Evolutionary conservation across 2,797 vertebrate genomes (phyloP), one percentile per base, ranked within the genome.

Genomic region (Miichthys miiuy): DNA sequence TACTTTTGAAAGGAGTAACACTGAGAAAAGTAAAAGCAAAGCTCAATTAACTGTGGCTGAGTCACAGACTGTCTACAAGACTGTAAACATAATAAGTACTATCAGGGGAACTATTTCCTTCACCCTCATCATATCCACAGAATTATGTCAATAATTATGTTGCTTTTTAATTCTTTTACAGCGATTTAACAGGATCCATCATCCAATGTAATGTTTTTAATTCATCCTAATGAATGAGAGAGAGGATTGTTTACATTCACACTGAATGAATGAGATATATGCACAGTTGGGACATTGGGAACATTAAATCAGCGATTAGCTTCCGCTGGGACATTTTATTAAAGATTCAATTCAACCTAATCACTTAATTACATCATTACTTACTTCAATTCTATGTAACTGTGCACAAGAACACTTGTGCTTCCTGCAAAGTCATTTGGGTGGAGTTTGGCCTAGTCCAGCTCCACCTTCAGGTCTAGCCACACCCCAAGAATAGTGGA

Each of bases 1-100:
- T 87, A 8, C 46, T 47, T 66, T 34, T 46, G 30, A 54, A 76
- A 82, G 20, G 48, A 73, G 58, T 21, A 48, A 82, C 65, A 46
- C 7, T 7, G 7, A 34, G 34, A 8, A 34, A 34, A 14, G 50
- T 46, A 51, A 54, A 81, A 44, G 56, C 47, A 18, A 48, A n/a
- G 17, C 48, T 65, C 69, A 68, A 74, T 81, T 76, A 51, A 16
- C 44, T 70, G 51, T n/a, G 67, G 55, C 14, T 58, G 76, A 70
- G 47, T 27, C 72, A 16, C 1, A 21, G 23, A 50, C 55, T 44
- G 23, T 20, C 27, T 60, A 44, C 21, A 23, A n/a, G n/a, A 41
- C 21, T 55, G 57, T 30, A 61, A 74, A 20, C 18, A 41, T 7
- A n/a, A 60, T 27, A 20, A 61, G 62, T 46, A 57, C 23, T 38